Evolutionary conservation across 92 coral and sea anemone genomes (phyloP), one percentile per base, ranked within the genome.

Genomic region (Phenganax stokvisi): DNA sequence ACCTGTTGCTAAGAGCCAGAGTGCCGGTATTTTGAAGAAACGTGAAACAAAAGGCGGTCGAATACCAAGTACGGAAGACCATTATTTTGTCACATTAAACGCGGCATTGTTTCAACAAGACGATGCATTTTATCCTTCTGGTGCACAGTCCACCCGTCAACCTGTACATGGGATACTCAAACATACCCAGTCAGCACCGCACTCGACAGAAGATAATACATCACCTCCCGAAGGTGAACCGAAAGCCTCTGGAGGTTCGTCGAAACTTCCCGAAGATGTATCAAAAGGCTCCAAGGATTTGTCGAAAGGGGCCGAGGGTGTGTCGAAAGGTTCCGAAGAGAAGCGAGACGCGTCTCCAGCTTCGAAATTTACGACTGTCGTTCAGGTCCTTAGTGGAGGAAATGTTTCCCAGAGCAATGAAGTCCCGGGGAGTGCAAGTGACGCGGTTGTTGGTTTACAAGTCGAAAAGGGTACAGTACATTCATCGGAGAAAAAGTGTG

Each of bases 21-120:
- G 81, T 20, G 73, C 73, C 16, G 83, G 83, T 6, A 65, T 79
- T 44, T 68, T 79, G 72, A 79, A 79, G 29, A 79, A 79, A 57
- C 55, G 80, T 29, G 74, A 69, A 17, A 29, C 77, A 6, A 65
- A 60, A 20, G 37, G 15, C 25, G 51, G 31, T 12, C 67, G 83
- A 7, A 79, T 65, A 44, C 74, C 83, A 12, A 65, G 83, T 53
- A 76, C 81, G 8, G 81, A 76, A 44, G 81, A 76, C 53, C 53
- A 76, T 76, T 76, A 76, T 59, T 59, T 57, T 54, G 83, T 79
- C 52, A 65, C 74, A 5, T 73, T 76, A 53, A 52, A 76, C 60
- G 81, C 81, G 7, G 81, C 81, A 3, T 44, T 76, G 56, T 47
- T 57, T 20, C 69, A 55, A 57, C 80, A 57, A 44, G 56, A 76